A percentile compares a stretch with the other conserved stretches of the same genome.
Conservation (phyloP, 2,888 invertebrate genomes). For the Adelphocoris suturalis region DNA sequence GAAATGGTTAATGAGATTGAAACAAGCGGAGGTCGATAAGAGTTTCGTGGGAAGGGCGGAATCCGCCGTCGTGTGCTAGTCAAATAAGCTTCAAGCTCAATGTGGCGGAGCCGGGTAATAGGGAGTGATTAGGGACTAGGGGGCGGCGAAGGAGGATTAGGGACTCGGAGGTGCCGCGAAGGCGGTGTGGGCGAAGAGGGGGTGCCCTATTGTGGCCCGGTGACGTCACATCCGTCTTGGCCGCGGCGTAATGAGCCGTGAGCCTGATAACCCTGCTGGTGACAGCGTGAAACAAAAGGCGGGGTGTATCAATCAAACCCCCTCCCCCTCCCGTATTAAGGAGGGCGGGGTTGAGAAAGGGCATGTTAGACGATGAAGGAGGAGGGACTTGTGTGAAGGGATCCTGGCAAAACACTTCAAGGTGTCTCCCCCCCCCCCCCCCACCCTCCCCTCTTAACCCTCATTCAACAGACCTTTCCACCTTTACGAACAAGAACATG, state of each 20-base stretch:
- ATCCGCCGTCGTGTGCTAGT: slow-evolving; percentile 22
- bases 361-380: slow-evolving; percentile 19
- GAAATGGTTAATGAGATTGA: slow-evolving; percentile 60
- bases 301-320: slow-evolving; percentile 71
- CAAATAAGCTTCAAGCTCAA: slow-evolving; percentile 68
- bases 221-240: slow-evolving; percentile 73
- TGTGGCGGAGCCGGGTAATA: slow-evolving; percentile 69
- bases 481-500: neutral
- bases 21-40: slow-evolving; percentile 60
- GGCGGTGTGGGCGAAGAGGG: slow-evolving; percentile 15
- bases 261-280: slow-evolving; percentile 71
- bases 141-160: slow-evolving; percentile 51
- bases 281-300: slow-evolving; percentile 71
- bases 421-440: slow-evolving; percentile 47
- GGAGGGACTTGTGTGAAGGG: slow-evolving; percentile 39
- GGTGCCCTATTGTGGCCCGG: slow-evolving; percentile 62
- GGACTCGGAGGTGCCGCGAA: slow-evolving; percentile 44
- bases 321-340: neutral
- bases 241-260: slow-evolving; percentile 71
- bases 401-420: slow-evolving; percentile 65
- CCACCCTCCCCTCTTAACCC: neutral
- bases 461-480: slow-evolving; percentile 15
- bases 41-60: slow-evolving; percentile 9
- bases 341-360: slow-evolving; percentile 26
- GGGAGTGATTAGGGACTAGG: slow-evolving; percentile 68